phyloP scores from a whole-genome alignment of 2,113 vertebrate genomes.

The Sylvia atricapilla region DNA sequence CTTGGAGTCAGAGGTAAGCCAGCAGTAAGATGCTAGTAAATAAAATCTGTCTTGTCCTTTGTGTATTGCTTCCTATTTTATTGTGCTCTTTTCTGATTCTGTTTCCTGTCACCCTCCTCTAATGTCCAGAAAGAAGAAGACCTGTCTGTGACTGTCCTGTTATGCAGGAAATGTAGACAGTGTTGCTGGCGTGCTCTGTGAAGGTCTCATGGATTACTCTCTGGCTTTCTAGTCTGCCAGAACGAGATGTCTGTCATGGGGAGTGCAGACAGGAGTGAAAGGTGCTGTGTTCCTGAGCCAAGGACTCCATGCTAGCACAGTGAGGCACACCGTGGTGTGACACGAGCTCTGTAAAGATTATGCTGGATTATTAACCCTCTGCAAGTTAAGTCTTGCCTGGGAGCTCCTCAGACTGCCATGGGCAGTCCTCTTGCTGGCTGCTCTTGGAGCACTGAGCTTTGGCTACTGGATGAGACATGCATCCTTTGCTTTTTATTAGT shows the following conservation, averaged over 20 bases:
- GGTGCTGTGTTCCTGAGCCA: not conserved
- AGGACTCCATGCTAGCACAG: not conserved
- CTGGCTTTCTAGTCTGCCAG: not conserved
- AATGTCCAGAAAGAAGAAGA: not conserved
- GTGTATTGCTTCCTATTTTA: not conserved
- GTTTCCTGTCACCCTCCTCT: not conserved
- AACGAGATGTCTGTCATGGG: rapidly evolving
- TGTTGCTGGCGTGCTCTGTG: not conserved
- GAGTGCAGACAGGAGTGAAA: not conserved
- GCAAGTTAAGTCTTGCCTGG: not conserved
- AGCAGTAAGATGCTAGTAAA: not conserved
- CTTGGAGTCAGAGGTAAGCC: not conserved
- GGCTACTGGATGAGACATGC: not conserved
- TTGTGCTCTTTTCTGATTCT: not conserved
- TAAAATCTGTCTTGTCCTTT: not conserved
- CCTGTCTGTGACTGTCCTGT: not conserved
- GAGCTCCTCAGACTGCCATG: not conserved
- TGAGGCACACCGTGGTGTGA: rapidly evolving
- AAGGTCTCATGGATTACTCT: not conserved
- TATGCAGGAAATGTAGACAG: not conserved
- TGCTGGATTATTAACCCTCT: not conserved
- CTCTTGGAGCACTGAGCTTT: not conserved
- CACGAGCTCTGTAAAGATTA: not conserved
- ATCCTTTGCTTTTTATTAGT: not conserved
- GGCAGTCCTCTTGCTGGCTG: not conserved